Percentiles rank a stretch among this genome's conserved stretches.
Evolutionary conservation across 92 coral and sea anemone species (phyloP).

Genomic region (Muricea muricata): DNA sequence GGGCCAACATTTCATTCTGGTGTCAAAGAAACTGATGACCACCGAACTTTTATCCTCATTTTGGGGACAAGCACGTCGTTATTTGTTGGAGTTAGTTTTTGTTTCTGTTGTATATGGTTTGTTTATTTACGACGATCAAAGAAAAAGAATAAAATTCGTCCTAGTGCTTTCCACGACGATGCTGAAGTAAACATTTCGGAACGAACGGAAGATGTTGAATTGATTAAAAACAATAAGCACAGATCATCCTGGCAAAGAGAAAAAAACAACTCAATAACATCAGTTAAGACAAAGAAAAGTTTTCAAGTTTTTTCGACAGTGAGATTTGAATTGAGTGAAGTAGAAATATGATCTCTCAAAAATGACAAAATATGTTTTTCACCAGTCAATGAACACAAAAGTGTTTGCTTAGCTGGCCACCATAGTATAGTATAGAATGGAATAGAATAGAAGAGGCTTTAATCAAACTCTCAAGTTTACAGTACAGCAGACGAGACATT

Average conservation of each 20-base stretch:
- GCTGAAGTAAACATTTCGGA: neutral
- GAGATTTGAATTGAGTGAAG: neutral
- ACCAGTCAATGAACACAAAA: no score
- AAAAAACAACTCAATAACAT: neutral
- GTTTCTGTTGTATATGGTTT: neutral
- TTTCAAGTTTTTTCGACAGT: neutral
- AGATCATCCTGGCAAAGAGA: neutral
- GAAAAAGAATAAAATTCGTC: conserved; percentile 1
- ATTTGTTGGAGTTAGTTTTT: neutral
- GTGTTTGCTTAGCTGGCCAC: no score
- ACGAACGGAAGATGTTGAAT: neutral
- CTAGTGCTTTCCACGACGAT: neutral
- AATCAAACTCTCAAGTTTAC: no score
- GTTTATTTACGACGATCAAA: neutral
- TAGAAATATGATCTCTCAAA: neutral
- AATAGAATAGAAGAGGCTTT: no score
- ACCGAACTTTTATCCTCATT: neutral
- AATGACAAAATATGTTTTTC: no score
- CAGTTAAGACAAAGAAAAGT: neutral
- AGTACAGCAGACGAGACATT: no score
- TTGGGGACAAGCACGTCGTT: neutral
- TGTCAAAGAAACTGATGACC: neutral
- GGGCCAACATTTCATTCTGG: neutral
- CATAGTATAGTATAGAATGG: no score
- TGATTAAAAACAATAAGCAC: neutral